Conservation (phyloP, 2,113 vertebrate species). For the Corapipo altera region DNA sequence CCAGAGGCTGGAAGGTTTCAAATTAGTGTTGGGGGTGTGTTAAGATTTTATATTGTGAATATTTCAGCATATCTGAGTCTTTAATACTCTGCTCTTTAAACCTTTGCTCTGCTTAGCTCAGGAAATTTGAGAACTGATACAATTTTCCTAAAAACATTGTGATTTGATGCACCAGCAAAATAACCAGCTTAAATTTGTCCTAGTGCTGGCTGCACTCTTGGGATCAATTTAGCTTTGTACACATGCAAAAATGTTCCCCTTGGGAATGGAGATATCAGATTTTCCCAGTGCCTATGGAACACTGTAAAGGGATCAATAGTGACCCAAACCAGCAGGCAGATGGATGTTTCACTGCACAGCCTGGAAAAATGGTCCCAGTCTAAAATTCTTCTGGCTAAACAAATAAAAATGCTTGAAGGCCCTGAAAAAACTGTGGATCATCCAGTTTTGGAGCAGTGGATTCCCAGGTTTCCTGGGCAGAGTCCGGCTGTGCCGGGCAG, state of each 20-base stretch:
- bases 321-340: not conserved
- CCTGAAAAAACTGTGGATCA: not conserved
- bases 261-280: not conserved
- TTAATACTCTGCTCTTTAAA: not conserved
- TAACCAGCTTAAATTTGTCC: not conserved
- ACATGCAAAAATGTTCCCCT: not conserved
- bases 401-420: not conserved
- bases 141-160: not conserved
- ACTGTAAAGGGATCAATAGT: not conserved
- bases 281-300: not conserved
- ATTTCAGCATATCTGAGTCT: not conserved
- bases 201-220: not conserved
- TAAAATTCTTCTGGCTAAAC: not conserved
- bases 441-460: not conserved
- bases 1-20: not conserved
- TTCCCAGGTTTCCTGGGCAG: not conserved
- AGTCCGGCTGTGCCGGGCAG: not conserved
- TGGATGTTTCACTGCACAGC: not conserved
- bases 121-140: not conserved
- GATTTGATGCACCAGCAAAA: not conserved
- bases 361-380: not conserved
- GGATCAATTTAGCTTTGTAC: constrained; percentile 18
- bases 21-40: not conserved
- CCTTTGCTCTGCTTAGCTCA: not conserved
- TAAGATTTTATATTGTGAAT: not conserved